Evolutionary conservation across 2,797 vertebrate species (phyloP), one percentile per base, ranked within the genome.

Genomic region (Labroides dimidiatus): DNA sequence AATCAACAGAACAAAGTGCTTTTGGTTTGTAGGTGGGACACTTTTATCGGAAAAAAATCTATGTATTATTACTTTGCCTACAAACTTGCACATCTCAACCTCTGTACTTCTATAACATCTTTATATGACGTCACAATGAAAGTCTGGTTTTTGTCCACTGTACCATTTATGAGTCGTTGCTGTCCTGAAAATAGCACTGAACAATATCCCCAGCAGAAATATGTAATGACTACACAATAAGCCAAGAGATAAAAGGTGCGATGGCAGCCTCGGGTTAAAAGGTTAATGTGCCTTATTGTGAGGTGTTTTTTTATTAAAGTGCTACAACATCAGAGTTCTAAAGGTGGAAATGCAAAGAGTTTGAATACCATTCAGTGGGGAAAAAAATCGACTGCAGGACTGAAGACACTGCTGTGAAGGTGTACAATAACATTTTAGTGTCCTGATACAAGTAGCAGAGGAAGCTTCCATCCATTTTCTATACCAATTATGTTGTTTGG

Each of bases 231-330:
- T 21, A 36, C 55, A 44, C 41, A 66, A 78, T 78, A 76, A 75
- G 58, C 36, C 17, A 6, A 1, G 53, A 65, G 69, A 69, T 61
- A 66, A 66, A 64, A 24, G 27, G 6, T 54, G 54, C 61, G 74
- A 78, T 72, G 69, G 33, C 49, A 37, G 45, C n/a, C 5, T 55
- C 14, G 2, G 48, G 66, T 74, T 72, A 33, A 67, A 58, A 64
- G 71, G 75, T 72, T 80, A 78, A 81, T 78, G 20, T 42, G 68
- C 61, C 36, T 53, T 56, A 58, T 77, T 65, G 21, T 10, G 30
- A 19, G 41, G 33, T 64, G 74, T 68, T 49, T 39, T 12, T 39
- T 39, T 64, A 42, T 64, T 6, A 64, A 52, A 55, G 49, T 13
- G 61, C 58, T 61, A 0, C 57, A 57, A 64, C 36, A 61, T 24